Conservation (phyloP, 2,113 vertebrate genomes). For the Gallinago jamesoni region DNA sequence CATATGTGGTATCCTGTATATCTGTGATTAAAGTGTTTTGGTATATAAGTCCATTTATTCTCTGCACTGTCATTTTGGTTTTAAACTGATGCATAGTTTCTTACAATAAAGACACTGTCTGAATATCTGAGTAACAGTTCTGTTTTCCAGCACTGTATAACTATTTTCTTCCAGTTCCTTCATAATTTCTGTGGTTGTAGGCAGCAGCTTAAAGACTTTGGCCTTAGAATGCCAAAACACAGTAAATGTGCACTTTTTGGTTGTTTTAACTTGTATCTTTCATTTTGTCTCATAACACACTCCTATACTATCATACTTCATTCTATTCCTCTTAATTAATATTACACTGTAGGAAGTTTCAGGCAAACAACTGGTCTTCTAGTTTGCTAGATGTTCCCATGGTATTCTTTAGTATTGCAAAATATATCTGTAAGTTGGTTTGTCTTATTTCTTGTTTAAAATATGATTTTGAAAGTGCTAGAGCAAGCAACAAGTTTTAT, state of each 20-base stretch:
- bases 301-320: neutral
- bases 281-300: neutral
- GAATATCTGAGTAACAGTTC: neutral
- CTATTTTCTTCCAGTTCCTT: neutral
- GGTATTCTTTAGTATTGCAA: neutral
- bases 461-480: neutral
- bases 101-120: neutral
- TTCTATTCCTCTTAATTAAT: neutral
- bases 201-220: neutral
- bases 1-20: fast-evolving
- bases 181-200: neutral
- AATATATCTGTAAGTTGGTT: neutral
- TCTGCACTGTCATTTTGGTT: neutral
- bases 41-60: neutral
- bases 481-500: neutral
- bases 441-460: neutral
- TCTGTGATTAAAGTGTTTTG: neutral
- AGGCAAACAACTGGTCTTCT: neutral
- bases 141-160: neutral
- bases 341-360: neutral
- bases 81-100: neutral
- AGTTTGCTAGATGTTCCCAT: neutral
- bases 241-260: neutral
- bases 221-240: neutral
- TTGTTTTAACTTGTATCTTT: neutral